Conservation (phyloP, 2,797 vertebrate species). For the Propithecus perrieri region DNA sequence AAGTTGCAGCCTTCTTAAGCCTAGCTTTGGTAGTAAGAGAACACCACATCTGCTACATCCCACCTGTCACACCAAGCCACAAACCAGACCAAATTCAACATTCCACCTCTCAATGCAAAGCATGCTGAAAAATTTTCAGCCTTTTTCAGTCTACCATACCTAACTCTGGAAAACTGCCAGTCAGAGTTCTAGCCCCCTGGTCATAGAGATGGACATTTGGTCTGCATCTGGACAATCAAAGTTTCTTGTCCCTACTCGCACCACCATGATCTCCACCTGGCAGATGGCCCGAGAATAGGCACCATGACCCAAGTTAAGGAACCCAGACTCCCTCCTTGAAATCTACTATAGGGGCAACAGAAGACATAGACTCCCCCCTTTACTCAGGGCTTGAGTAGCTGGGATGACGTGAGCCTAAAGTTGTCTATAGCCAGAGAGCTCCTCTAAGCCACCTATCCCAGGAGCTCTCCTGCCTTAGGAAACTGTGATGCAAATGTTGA, state of each 20-base stretch:
- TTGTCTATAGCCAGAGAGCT: background rate
- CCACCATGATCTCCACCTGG: background rate
- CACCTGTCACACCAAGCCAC: background rate
- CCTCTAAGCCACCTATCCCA: background rate
- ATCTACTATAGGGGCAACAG: background rate
- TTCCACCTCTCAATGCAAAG: background rate
- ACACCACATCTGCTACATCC: background rate
- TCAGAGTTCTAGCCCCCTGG: background rate
- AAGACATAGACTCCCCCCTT: background rate
- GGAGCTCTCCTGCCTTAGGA: background rate
- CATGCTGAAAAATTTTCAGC: background rate
- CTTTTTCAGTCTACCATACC: background rate
- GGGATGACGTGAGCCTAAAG: background rate
- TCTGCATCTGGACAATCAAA: background rate
- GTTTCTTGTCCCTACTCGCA: background rate
- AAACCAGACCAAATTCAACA: background rate
- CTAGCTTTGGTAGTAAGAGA: background rate
- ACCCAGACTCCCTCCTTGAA: background rate
- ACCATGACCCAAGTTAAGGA: background rate
- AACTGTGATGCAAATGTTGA: background rate
- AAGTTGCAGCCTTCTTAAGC: background rate
- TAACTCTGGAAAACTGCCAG: background rate
- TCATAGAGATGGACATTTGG: background rate
- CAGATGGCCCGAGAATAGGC: background rate
- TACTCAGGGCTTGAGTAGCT: background rate